Evolutionary conservation across 2,797 vertebrate genomes (phyloP), one percentile per base, ranked within the genome.

Genomic region (Platalea minor): DNA sequence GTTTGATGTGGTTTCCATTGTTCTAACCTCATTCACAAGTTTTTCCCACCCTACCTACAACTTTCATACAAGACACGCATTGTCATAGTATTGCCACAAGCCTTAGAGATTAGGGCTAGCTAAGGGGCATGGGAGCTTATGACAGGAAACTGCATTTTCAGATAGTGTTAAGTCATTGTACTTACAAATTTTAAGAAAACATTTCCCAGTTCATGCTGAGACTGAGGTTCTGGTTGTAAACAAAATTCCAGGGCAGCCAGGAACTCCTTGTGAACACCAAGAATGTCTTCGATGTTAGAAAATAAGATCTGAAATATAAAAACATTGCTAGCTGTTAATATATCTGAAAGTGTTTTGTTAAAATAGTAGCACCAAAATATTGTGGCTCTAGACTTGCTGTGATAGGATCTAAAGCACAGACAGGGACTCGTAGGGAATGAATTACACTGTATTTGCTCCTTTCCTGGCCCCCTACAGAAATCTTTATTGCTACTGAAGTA

Each of bases 181-280:
- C 99, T 99, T 98, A 99, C 99, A 95, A 99, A 99, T 98, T 99
- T 98, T 85, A 99, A 98, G 98, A 99, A 99, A 92, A 99, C 98
- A 60, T 99, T 98, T 95, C 99, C 99, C 83, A 99, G 98, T 93
- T 99, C 98, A 29, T 99, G 99, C 75, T 99, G 99, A 41, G 99
- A 98, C 76, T 99, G 99, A 68, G 99, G 99, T 96, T 99, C 99
- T 0, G 99, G 99, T 95, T 99, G 99, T 96, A 99, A 98, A 95
- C 98, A 98, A 95, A 97, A 96, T 96, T 99, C 99, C 98, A 99
- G 96, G 29, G 98, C 98, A 46, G 98, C 98, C 98, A 99, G 92
- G 96, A 99, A 99, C 89, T 99, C 98, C 96, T 98, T 98, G 97
- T 99, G 99, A 92, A 99, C 98, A 65, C 98, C 98, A 97, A 99